Base-by-base conservation (phyloP, 2,113 vertebrate species). In the Alces alces region DNA sequence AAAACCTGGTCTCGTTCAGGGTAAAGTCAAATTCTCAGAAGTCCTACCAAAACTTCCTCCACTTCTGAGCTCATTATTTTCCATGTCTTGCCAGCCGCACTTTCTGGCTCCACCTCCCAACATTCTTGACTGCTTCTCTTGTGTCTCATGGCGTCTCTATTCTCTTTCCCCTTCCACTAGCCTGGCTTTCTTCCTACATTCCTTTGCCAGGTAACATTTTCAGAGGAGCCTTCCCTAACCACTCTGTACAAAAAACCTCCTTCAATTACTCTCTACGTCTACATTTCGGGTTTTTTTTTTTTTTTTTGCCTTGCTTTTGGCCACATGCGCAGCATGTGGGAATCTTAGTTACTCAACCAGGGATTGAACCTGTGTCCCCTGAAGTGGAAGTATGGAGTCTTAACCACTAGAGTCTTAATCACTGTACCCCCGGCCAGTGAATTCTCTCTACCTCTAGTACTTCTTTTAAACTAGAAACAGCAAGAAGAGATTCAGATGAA, bases 51-150 rank as follows among this genome's bases (percentile, higher is more conserved):
- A 39, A 2, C 16, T 10, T 78, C 23, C 3, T 58, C 66, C 17
- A 28, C 78, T 17, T 87, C 3, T 0, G 12, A 17, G 1, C 8
- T 15, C n/a, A 14, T 6, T 52, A 3, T 1, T 58, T 50, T 5
- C 27, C 43, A 9, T 13, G 23, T 39, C 55, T 43, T 14, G 2
- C 3, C 55, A 55, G 15, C 19, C 5, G 2, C 13, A 25, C 28
- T 27, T n/a, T 33, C 6, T 33, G 36, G 79, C 21, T 12, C 27
- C 27, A 36, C 17, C 33, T 36, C 2, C 9, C n/a, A 10, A 16
- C 36, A 16, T 13, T 3, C 19, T 36, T 3, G 6, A 2, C 0
- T 15, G 7, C 25, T 8, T 64, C 4, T 11, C 84, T 58, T 58
- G 25, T 0, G 9, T 2, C 30, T 25, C 43, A 70, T 4, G 27